phyloP scores from a whole-genome alignment of 2,797 vertebrate species.

The Poeciliopsis paucimaculata region DNA sequence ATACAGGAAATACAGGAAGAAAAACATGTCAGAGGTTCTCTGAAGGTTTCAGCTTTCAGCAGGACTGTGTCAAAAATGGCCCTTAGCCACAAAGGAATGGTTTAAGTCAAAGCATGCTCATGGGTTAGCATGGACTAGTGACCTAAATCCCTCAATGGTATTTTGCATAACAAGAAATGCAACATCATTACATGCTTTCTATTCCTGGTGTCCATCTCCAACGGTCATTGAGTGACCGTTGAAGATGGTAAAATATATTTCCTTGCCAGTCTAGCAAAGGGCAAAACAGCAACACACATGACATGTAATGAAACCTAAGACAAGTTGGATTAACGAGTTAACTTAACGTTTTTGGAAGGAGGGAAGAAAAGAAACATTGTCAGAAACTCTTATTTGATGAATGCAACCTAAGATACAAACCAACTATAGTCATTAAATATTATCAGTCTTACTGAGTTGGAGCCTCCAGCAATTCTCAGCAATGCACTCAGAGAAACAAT shows the following conservation, averaged over 20 bases:
- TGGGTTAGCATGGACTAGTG: background rate
- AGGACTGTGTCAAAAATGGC: too few relatives aligned
- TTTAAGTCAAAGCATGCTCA: background rate
- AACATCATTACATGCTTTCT: background rate
- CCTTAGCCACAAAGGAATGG: background rate
- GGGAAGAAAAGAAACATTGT: background rate
- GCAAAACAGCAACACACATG: background rate
- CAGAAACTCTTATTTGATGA: background rate
- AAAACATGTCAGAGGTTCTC: too few relatives aligned
- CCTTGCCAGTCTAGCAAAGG: background rate
- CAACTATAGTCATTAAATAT: background rate
- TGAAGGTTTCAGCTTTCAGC: too few relatives aligned
- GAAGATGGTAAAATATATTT: too few relatives aligned
- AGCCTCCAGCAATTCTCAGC: background rate
- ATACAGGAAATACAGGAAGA: too few relatives aligned
- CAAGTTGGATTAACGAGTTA: background rate
- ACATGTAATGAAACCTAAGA: background rate
- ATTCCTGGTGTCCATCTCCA: background rate
- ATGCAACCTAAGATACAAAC: background rate
- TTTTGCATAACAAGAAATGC: background rate
- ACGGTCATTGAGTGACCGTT: background rate
- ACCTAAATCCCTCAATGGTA: background rate
- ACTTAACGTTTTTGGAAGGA: background rate
- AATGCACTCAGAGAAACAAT: background rate
- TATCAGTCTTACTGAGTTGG: background rate